Conservation (phyloP, 2,797 vertebrate genomes). For the Cirrhinus mrigala region DNA sequence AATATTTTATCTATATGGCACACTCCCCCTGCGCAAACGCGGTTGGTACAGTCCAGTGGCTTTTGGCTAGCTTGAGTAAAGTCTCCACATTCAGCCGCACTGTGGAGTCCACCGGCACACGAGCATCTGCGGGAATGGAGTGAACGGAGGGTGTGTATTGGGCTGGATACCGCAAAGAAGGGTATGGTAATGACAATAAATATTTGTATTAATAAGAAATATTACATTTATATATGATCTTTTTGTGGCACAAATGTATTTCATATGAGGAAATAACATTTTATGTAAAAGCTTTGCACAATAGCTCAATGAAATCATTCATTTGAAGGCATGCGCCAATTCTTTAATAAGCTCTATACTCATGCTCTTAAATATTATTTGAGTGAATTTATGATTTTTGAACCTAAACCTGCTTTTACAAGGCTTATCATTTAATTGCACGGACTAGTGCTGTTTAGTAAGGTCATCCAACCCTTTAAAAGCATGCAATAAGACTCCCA, state of each 20-base stretch:
- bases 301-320: neutral
- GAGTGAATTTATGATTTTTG: neutral
- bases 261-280: neutral
- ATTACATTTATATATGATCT: neutral
- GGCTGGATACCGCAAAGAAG: slow-evolving; percentile 1
- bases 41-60: slow-evolving; percentile 66
- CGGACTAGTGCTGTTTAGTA: neutral
- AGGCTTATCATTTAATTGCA: neutral
- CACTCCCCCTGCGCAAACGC: neutral
- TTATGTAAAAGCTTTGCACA: neutral
- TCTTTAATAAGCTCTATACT: neutral
- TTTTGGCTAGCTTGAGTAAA: slow-evolving; percentile 69
- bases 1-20: no score
- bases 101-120: slow-evolving; percentile 19
- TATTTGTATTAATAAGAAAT: neutral
- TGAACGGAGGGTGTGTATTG: slow-evolving; percentile 35
- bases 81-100: slow-evolving; percentile 41
- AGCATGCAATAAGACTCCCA: neutral
- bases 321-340: neutral
- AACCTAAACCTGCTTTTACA: neutral
- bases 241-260: neutral
- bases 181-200: slow-evolving; percentile 15
- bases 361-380: neutral
- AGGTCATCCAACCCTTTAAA: neutral
- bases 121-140: slow-evolving; percentile 43